Evolutionary conservation across 2,888 invertebrate species (phyloP).

Genomic region (Heteropelma amictum): DNA sequence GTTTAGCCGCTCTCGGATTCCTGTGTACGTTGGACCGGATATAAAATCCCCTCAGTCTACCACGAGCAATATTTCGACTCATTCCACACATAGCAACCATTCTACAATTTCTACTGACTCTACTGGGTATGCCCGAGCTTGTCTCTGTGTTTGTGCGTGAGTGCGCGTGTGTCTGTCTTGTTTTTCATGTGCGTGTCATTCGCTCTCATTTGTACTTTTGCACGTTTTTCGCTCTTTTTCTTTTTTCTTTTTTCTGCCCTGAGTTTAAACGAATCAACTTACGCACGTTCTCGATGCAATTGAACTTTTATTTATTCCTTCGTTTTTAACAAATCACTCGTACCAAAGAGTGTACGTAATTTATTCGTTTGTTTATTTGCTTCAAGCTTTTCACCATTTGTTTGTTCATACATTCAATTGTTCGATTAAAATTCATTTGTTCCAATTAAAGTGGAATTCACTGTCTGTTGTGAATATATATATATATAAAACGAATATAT

Average conservation of each 20-base stretch:
- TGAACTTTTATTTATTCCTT: constrained; percentile 7
- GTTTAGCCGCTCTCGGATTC: constrained; percentile 85
- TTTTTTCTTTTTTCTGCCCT: neutral
- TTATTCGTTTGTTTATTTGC: neutral
- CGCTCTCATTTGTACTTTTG: neutral
- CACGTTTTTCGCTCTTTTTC: neutral
- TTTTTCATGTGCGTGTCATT: constrained; percentile 28
- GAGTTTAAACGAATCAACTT: neutral
- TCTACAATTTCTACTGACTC: constrained; percentile 77
- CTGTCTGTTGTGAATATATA: neutral
- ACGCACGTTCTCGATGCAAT: neutral
- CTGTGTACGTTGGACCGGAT: constrained; percentile 84
- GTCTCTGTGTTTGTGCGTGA: constrained; percentile 57
- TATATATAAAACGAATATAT: neutral
- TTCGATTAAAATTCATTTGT: neutral
- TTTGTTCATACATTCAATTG: neutral
- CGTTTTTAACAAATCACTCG: neutral
- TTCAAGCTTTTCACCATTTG: constrained; percentile 28
- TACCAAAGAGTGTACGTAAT: neutral
- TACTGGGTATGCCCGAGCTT: constrained; percentile 73
- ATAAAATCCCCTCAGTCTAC: constrained; percentile 81
- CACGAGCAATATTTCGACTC: constrained; percentile 77
- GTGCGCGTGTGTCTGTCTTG: constrained; percentile 47
- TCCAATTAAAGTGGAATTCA: neutral
- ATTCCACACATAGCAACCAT: constrained; percentile 76